Percentiles rank a stretch among this genome's conserved stretches.
Conservation (phyloP, 2,113 vertebrate genomes). For the Symphodus melops region DNA sequence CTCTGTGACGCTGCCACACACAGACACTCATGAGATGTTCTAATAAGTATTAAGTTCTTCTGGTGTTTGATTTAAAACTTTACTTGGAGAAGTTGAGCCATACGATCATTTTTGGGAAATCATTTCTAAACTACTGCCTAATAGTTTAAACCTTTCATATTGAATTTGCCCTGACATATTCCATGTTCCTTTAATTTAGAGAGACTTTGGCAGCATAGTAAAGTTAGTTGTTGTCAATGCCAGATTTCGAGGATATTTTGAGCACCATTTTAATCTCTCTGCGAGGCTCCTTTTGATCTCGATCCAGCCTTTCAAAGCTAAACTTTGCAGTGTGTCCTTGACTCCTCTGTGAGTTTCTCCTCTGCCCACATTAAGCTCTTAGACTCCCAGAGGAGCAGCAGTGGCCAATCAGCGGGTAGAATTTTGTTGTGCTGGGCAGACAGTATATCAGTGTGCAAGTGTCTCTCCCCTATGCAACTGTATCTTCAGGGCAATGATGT, state of each 20-base stretch:
- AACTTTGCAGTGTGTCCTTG: constrained; percentile 30
- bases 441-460: background rate
- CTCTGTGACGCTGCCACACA: constrained; percentile 5
- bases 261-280: constrained; percentile 25
- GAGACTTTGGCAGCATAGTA: constrained; percentile 11
- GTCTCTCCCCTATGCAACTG: background rate
- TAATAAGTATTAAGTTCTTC: background rate
- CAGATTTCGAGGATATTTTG: constrained; percentile 21
- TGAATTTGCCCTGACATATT: background rate
- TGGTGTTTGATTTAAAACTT: constrained; percentile 2
- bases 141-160: background rate
- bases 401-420: constrained; percentile 3
- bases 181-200: constrained; percentile 3
- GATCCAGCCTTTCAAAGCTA: constrained; percentile 24
- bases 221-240: background rate
- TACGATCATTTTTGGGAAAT: background rate
- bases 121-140: background rate
- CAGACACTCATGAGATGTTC: constrained; percentile 20
- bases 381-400: constrained; percentile 14
- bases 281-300: constrained; percentile 12
- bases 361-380: constrained; percentile 25
- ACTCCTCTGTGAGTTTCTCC: constrained; percentile 17
- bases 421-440: constrained; percentile 5
- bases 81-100: background rate
- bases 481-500: background rate